Evolutionary conservation across 2,113 vertebrate species (phyloP).

Genomic region (Anhinga rufa): DNA sequence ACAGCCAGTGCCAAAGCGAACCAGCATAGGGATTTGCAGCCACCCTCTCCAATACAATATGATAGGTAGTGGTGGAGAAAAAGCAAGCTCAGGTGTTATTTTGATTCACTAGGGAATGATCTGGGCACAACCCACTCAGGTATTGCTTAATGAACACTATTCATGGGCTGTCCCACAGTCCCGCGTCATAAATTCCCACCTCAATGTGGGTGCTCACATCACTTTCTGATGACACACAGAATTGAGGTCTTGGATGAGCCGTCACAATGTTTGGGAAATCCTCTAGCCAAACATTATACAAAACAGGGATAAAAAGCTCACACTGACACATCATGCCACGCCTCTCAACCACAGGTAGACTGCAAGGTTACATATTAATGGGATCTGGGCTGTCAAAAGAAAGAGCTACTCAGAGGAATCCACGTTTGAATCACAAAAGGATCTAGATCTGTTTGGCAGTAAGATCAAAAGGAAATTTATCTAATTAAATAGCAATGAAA

Average conservation of each 20-base stretch:
- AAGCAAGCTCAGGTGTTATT: slow-evolving; percentile 15
- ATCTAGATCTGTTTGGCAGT: not conserved
- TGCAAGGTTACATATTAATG: not conserved
- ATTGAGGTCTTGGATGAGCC: not conserved
- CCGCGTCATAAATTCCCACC: not conserved
- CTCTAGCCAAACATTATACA: not conserved
- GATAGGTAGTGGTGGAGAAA: not conserved
- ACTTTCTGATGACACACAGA: not conserved
- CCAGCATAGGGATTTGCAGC: not conserved
- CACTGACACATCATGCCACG: not conserved
- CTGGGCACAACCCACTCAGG: not conserved
- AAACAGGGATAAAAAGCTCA: not conserved
- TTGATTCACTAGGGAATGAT: slow-evolving; percentile 26
- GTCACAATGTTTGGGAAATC: not conserved
- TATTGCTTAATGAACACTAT: not conserved
- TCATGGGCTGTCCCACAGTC: not conserved
- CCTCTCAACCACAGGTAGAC: not conserved
- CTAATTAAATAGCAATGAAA: not conserved
- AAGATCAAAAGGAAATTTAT: not conserved
- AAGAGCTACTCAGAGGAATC: not conserved
- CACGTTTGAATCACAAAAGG: not conserved
- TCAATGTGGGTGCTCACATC: not conserved
- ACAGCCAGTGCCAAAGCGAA: not conserved
- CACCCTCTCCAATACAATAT: not conserved
- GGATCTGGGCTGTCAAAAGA: not conserved